Conservation (phyloP, 2,888 invertebrate species). For the Epinotia demarniana region DNA sequence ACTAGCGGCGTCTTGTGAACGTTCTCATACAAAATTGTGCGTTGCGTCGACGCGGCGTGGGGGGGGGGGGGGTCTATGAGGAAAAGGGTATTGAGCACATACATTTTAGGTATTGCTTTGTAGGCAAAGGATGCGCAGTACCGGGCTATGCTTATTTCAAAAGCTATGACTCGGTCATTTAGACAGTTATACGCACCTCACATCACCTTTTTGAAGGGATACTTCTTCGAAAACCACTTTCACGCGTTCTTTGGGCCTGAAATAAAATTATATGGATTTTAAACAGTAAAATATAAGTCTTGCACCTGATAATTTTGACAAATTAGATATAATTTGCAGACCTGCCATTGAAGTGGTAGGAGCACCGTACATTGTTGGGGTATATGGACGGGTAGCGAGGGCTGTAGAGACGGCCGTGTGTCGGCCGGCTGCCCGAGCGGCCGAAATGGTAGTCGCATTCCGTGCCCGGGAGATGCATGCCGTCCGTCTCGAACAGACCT, state of each 20-base stretch:
- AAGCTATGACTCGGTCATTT: neutral
- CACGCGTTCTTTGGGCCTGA: constrained; percentile 90
- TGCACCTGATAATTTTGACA: neutral
- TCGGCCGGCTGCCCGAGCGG: constrained; percentile 88
- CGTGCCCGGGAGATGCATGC: constrained; percentile 89
- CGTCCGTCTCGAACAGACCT: constrained; percentile 93
- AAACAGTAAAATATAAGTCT: neutral
- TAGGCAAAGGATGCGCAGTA: too few species aligned
- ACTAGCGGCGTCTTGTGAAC: too few species aligned
- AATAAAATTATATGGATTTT: constrained; percentile 61
- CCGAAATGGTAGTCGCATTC: constrained; percentile 95
- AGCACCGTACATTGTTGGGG: constrained; percentile 95
- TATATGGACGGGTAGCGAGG: constrained; percentile 98
- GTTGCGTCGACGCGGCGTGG: too few species aligned
- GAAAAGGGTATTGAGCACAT: too few species aligned
- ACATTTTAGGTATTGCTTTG: too few species aligned
- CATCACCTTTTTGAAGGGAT: constrained; percentile 89
- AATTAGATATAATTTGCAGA: constrained; percentile 57
- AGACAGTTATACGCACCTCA: constrained; percentile 84
- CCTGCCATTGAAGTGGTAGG: constrained; percentile 95
- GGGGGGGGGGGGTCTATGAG: too few species aligned
- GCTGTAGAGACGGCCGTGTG: constrained; percentile 93
- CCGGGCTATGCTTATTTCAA: too few species aligned
- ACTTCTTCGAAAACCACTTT: constrained; percentile 93
- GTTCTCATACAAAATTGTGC: too few species aligned